phyloP scores from a whole-genome alignment of 2,888 invertebrate genomes.

The Polymixis flavicincta region DNA sequence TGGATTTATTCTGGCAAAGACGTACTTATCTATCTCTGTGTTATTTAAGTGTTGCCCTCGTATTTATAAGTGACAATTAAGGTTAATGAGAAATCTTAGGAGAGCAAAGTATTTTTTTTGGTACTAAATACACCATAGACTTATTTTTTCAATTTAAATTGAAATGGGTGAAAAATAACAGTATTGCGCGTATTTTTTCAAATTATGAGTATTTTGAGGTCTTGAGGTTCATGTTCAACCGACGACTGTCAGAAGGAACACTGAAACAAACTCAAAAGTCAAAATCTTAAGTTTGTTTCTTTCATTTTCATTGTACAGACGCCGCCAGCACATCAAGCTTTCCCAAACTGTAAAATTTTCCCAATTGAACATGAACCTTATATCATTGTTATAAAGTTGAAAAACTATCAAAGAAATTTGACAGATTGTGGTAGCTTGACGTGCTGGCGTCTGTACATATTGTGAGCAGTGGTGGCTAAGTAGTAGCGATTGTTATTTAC shows the following conservation, averaged over 20 bases:
- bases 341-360: no score
- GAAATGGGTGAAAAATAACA: background rate
- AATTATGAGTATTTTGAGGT: background rate
- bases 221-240: background rate
- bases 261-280: background rate
- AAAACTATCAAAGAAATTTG: no score
- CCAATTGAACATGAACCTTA: no score
- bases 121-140: background rate
- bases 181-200: background rate
- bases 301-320: no score
- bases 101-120: background rate
- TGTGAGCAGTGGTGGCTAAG: no score
- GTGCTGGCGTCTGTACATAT: no score
- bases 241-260: background rate
- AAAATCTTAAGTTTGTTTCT: no score
- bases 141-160: background rate
- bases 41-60: background rate
- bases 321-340: no score
- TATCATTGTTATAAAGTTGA: no score
- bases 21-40: background rate
- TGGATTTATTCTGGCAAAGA: slow-evolving; percentile 27
- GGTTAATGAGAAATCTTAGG: background rate
- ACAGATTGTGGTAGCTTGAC: no score
- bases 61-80: background rate
- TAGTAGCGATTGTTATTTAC: no score